Evolutionary conservation across 2,888 invertebrate species (phyloP), one percentile per base, ranked within the genome.

Genomic region (Linhomoeus sp.): DNA sequence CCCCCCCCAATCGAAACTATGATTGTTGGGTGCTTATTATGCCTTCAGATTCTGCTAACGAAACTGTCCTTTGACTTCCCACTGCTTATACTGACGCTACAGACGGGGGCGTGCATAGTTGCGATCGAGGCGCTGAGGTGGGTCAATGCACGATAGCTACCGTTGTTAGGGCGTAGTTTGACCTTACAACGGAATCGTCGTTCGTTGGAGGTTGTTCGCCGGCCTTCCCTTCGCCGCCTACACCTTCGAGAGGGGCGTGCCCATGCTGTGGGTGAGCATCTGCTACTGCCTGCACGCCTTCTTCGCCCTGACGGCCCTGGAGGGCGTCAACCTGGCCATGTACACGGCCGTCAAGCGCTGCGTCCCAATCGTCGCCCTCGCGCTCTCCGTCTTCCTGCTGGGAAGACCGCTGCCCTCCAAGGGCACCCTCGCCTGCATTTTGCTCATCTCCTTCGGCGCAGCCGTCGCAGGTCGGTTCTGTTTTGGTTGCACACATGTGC

Each of bases 291-390:
- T 66, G 1, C 67, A 70, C 52, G 61, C 68, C 33, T 59, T 67
- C 3, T 55, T 69, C 25, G 65, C 69, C 9, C 60, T 70, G 20
- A 61, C 60, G 50, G 69, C 70, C 1, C 58, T 70, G 7, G 59
- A 64, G 49, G 67, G 68, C 40, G 67, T 70, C 67, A 70, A 69
- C 51, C 65, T 70, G 47, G 69, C 70, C 1, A 66, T 70, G 66
- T 70, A 70, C 55, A 67, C 67, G 1, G 67, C 68, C 12, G 51
- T 70, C 33, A 70, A 70, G 53, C 58, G 70, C 23, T 69, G 69
- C 55, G 65, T 64, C 5, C 70, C 70, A 1, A 51, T 70, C 2
- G 65, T 66, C 7, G 69, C 35, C 35, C 12, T 35, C 12, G 12
- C 17, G 12, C 35, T 35, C 12, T 35, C 35, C 17, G 35, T 35